Conservation (phyloP, 2,888 invertebrate genomes). For the Cinara cedri region DNA sequence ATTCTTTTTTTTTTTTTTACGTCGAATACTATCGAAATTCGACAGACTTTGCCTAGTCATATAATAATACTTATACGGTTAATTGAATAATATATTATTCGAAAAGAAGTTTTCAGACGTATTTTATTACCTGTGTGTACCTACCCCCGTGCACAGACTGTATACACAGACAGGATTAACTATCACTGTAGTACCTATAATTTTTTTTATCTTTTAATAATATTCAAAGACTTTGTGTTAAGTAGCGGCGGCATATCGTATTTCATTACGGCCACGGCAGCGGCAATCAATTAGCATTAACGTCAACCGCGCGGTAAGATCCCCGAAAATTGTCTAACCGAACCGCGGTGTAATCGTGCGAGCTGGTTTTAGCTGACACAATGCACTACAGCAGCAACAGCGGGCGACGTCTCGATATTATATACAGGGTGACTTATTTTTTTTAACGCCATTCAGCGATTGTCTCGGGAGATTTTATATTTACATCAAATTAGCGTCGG, state of each 20-base stretch:
- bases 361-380: background rate
- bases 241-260: constrained; percentile 54
- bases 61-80: constrained; percentile 25
- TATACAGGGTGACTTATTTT: background rate
- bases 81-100: constrained; percentile 36
- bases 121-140: constrained; percentile 41
- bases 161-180: background rate
- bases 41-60: constrained; percentile 36
- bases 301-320: constrained; percentile 45
- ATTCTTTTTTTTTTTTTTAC: too few relatives aligned
- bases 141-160: constrained; percentile 12
- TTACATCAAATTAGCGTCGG: too few relatives aligned
- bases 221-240: constrained; percentile 27
- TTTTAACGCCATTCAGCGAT: too few relatives aligned
- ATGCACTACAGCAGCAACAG: background rate
- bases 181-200: too few relatives aligned
- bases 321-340: constrained; percentile 40
- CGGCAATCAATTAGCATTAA: constrained; percentile 55
- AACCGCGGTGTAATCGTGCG: constrained; percentile 48
- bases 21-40: constrained; percentile 36
- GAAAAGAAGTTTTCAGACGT: constrained; percentile 37
- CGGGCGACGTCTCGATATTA: constrained; percentile 24
- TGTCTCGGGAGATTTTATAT: too few relatives aligned
- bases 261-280: constrained; percentile 27
- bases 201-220: too few relatives aligned